phyloP scores from a whole-genome alignment of 2,113 vertebrate genomes.

The Anarhynchus alexandrinus region DNA sequence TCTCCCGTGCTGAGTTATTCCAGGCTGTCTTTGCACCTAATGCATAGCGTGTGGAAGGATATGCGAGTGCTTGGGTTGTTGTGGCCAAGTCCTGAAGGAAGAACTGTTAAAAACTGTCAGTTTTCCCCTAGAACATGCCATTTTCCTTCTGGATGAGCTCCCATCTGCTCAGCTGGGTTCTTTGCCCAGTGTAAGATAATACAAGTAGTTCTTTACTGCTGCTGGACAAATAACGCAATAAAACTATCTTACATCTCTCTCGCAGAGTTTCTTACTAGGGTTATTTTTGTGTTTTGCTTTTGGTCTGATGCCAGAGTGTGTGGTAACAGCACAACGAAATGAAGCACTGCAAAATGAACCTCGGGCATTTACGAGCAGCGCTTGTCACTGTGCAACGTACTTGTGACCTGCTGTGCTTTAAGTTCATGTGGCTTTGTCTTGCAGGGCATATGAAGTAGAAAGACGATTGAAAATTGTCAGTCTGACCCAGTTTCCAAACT shows the following conservation, averaged over 20 bases:
- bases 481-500: constrained; percentile 94
- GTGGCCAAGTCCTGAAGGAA: not conserved
- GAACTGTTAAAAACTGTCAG: not conserved
- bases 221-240: not conserved
- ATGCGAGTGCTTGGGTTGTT: not conserved
- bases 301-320: not conserved
- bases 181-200: not conserved
- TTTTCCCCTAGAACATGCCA: not conserved
- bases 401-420: not conserved
- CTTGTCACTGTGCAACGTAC: not conserved
- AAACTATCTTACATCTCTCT: not conserved
- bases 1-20: not conserved
- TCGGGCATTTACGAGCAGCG: not conserved
- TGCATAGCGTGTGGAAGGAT: fast-evolving
- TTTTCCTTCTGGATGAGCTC: not conserved
- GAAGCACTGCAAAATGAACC: not conserved
- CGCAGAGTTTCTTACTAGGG: not conserved
- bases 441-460: constrained; percentile 97
- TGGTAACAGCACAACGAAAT: not conserved
- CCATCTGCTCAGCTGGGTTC: not conserved
- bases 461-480: constrained; percentile 91
- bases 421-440: constrained; percentile 54
- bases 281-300: not conserved
- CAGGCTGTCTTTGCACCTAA: not conserved
- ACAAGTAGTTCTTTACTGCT: not conserved